These are phyloP conservation scores for Platalea minor DNA, from an alignment of 2,797 vertebrate genomes.

Conservation along the genomic window DNA sequence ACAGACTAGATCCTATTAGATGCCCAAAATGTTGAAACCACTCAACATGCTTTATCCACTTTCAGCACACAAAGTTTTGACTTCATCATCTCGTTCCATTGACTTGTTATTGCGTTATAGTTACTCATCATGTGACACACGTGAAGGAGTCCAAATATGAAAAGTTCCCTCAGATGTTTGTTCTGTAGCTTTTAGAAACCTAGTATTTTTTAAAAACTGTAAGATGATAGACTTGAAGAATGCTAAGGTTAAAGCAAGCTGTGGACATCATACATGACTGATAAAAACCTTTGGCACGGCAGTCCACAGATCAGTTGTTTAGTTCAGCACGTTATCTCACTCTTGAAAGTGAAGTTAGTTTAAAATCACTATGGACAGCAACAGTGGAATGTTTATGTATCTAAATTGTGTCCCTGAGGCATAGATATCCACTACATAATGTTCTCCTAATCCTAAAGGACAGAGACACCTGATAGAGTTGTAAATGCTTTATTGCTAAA, in stretches of 20 bases:
- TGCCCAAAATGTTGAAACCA: background rate
- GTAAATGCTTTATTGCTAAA: constrained; percentile 13
- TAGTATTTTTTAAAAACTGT: background rate
- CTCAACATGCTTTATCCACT: background rate
- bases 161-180: background rate
- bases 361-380: background rate
- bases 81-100: background rate
- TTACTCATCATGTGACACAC: background rate
- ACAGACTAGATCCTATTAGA: background rate
- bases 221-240: background rate
- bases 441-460: background rate
- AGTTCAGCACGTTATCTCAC: background rate
- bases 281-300: background rate
- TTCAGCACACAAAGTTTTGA: background rate
- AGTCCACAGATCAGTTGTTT: background rate
- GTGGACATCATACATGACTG: background rate
- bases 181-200: background rate
- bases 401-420: background rate
- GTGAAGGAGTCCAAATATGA: background rate
- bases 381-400: background rate
- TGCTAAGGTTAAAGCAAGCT: background rate
- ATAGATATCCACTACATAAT: background rate
- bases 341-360: background rate
- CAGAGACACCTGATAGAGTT: background rate
- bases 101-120: background rate